Base-by-base conservation (phyloP, 2,888 invertebrate species). In the Drosophila kuntzei region DNA sequence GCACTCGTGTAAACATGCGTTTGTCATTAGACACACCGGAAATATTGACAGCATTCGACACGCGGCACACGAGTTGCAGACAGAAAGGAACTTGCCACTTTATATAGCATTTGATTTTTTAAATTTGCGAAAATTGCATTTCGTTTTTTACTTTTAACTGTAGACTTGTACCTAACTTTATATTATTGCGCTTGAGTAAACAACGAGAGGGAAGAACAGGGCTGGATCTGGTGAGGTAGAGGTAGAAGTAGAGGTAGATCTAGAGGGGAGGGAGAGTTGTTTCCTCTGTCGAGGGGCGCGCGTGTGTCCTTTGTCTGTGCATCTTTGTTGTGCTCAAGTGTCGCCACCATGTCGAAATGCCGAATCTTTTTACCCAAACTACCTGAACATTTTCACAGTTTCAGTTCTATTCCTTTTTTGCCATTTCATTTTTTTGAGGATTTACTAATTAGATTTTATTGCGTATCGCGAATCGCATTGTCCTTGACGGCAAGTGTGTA, bases 1-100 rank as follows among this genome's bases (percentile, higher is more conserved):
- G 80, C 86, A 87, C 89, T 87, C 86, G 72, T 87, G 86, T 87
- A 84, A 87, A 89, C 86, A 87, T 89, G 89, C 86, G 89, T 82
- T 87, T 89, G 86, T 85, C 89, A 87, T 87, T 87, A 87, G 86
- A 80, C 89, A 87, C 82, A 89, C 76, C 85, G 85, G 85, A 85
- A 89, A 87, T 88, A 84, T 84, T 87, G 86, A 72, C 75, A 69
- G 80, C 25, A 88, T 88, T 87, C 84, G 84, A 68, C 88, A 84
- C 86, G 75, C 80, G 87, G 79, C 84, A 72, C 80, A 77, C 83
- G 74, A 68, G 54, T 25, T 53, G 67, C 55, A 29, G 34, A 16
- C 14, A 47, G 29, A 34, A 44, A 51, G 68, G 32, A 67, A 65
- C 78, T 62, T 64, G 83, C 79, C 79, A 76, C 81, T 81, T 83